Evolutionary conservation across 2,888 invertebrate species (phyloP).

Genomic region (Schizotus pectinicornis): DNA sequence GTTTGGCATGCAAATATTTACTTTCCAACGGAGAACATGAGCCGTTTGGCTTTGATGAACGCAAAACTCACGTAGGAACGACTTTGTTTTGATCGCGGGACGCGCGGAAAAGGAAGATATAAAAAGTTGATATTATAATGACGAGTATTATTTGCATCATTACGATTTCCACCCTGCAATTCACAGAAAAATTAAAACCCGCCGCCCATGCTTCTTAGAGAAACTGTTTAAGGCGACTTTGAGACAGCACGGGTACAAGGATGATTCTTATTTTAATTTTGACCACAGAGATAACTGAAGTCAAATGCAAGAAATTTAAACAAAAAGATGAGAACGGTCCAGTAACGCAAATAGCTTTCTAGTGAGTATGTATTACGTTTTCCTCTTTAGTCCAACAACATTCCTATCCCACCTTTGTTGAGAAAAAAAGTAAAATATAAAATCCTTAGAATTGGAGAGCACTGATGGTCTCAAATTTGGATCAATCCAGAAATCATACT

Average conservation of each 20-base stretch:
- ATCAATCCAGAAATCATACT: conserved; percentile 70
- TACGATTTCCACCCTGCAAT: no score
- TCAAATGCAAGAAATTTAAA: conserved; percentile 41
- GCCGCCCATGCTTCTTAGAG: conserved; percentile 77
- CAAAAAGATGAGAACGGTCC: conserved; percentile 41
- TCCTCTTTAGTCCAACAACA: conserved; percentile 62
- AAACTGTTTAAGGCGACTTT: conserved; percentile 72
- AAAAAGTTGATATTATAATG: no score
- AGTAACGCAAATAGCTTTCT: neutral
- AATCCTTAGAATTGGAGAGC: conserved; percentile 61
- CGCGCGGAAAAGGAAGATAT: conserved; percentile 93
- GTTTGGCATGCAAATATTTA: conserved; percentile 84
- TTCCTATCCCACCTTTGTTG: conserved; percentile 64
- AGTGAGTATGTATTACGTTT: conserved; percentile 47
- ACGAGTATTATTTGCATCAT: no score
- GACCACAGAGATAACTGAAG: conserved; percentile 55
- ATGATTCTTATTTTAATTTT: conserved; percentile 57
- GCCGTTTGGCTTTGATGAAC: conserved; percentile 83
- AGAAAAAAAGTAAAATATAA: conserved; percentile 59
- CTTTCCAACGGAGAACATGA: conserved; percentile 79
- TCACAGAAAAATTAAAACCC: no score
- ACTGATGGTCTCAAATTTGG: conserved; percentile 72
- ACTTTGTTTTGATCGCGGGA: conserved; percentile 97
- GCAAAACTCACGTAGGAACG: conserved; percentile 96
- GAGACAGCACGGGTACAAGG: conserved; percentile 61